These are phyloP conservation scores for Mellivora capensis DNA, from an alignment of 2,113 vertebrate species.

Conservation along the genomic window DNA sequence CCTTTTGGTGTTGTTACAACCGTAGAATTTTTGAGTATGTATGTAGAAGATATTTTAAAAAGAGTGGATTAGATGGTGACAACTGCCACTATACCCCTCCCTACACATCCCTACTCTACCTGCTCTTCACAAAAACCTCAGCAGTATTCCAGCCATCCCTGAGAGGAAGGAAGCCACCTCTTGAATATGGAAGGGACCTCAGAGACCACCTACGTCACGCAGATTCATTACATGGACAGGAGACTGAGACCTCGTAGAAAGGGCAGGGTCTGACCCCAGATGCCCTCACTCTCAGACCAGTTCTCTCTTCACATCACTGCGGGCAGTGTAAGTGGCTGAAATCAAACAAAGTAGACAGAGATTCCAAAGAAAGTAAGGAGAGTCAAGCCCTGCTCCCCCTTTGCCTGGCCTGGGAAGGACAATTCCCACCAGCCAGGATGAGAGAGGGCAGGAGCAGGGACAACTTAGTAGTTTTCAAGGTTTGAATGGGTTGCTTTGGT, in stretches of 20 bases:
- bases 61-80: neutral
- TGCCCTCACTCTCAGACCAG: neutral
- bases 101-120: neutral
- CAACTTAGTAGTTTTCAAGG: neutral
- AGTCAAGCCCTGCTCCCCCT: neutral
- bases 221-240: neutral
- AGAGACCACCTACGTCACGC: neutral
- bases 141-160: neutral
- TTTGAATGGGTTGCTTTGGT: neutral
- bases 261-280: neutral
- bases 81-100: neutral
- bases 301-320: neutral
- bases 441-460: neutral
- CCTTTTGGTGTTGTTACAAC: neutral
- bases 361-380: neutral
- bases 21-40: neutral
- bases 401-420: neutral
- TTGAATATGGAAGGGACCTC: neutral
- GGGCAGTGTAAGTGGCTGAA: neutral
- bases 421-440: neutral
- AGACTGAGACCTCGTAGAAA: neutral
- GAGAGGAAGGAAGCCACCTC: neutral
- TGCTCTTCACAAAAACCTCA: neutral
- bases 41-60: neutral
- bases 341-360: neutral